Evolutionary conservation across 2,797 vertebrate species (phyloP), one percentile per base, ranked within the genome.

Genomic region (Emydoidea blandingii): DNA sequence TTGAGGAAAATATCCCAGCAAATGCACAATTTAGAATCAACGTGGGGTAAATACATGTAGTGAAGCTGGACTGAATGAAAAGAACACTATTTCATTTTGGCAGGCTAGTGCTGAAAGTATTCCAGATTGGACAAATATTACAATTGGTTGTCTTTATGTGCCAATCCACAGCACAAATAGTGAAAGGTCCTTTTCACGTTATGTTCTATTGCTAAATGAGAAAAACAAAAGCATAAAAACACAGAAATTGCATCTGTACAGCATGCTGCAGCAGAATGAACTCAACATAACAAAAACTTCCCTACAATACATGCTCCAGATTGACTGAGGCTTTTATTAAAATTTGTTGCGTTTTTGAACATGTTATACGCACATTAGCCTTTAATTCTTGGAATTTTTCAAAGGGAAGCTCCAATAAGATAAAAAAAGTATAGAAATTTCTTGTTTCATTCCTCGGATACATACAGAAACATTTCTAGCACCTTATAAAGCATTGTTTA

Each of bases 401-500:
- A 34, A 82, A 87, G 74, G 65, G 83, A 89, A 92, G 91, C 81
- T 85, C 50, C 84, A 79, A 78, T 1, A 52, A 88, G n/a, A 19
- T 34, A 29, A 50, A 54, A 1, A 15, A 31, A 47, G 31, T 8
- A 29, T 2, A 21, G 6, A 65, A 31, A 29, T 4, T 86, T 4
- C 81, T 91, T 79, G 41, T n/a, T 94, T 95, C 88, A 94, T 96
- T 95, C 88, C 90, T 79, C 47, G 62, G 21, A 90, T 16, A 85
- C 82, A 78, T 95, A 94, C 76, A 94, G 92, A 96, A 96, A 90
- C 21, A 83, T 68, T 89, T 96, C 87, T 83, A 83, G 18, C 81
- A 74, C 41, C n/a, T 85, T 81, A 68, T 72, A 21, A 94, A 82
- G 23, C 37, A 18, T 44, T 89, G 85, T n/a, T 79, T 93, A 37